Base-by-base conservation (phyloP, 2,797 vertebrate genomes). In the Ispidina lecontei region DNA sequence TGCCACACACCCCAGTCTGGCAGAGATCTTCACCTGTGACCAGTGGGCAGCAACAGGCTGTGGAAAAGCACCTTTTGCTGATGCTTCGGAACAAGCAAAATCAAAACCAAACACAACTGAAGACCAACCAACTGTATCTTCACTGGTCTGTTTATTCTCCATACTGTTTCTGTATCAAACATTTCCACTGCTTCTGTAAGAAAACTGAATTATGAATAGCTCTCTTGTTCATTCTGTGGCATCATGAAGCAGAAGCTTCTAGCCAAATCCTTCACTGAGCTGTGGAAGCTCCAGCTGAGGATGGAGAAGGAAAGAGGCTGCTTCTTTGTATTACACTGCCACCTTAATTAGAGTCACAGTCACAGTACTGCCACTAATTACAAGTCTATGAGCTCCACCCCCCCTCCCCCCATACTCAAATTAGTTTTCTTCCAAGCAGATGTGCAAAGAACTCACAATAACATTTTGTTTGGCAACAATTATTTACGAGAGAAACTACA, bases 331-430 rank as follows among this genome's bases (percentile, higher is more conserved):
- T 56, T 59, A 52, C 29, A 17, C 26, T n/a, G 59, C 35, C 89
- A 68, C 46, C 44, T 78, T 84, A 82, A 41, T 21, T 76, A 72
- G 44, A 59, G 56, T 14, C 80, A 49, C n/a, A 35, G 39, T 62
- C 75, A 86, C 85, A 75, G 39, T 14, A 63, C 35, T 47, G 75
- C 47, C 69, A 70, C 87, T 91, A 91, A 95, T 92, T 85, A 56
- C 77, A 44, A 56, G 6, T 39, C 87, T 67, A 71, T 31, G 58
- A 89, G 35, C 74, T 74, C 39, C 35, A 26, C 19, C 12, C 12
- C 43, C 39, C 37, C 37, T 39, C 37, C 37, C 37, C 1, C 12
- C 39, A 71, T 51, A 29, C 65, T 15, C 43, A 46, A 18, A 52
- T 52, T 65, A 65, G 37, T 10, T 62, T 84, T 78, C 76, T 37